phyloP scores from a whole-genome alignment of 1,140 invertebrate species.

The Dolichoris vasculosae region DNA sequence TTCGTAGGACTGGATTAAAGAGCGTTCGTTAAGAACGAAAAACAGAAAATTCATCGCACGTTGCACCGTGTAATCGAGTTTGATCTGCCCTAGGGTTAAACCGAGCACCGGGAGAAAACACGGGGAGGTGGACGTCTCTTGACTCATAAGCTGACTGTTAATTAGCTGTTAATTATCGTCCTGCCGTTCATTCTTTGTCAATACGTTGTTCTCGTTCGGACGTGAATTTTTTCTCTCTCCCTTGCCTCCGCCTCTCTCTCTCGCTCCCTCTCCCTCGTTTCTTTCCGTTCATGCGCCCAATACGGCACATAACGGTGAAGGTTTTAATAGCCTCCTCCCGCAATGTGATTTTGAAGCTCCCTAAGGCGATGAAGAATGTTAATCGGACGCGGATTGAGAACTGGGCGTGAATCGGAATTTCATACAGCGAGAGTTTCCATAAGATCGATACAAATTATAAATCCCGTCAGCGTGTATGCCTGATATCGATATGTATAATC shows the following conservation, averaged over 20 bases:
- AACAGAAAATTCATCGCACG: neutral
- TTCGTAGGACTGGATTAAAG: neutral
- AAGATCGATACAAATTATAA: conserved; percentile 50
- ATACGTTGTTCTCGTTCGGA: conserved; percentile 31
- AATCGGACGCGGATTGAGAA: conserved; percentile 42
- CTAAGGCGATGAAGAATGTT: conserved; percentile 46
- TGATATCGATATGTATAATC: conserved; percentile 22
- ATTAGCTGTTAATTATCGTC: conserved; percentile 65
- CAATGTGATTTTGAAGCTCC: conserved; percentile 37
- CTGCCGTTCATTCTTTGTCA: conserved; percentile 47
- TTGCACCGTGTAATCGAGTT: conserved; percentile 22
- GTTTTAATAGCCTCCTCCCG: conserved; percentile 47
- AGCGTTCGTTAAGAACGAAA: conserved; percentile 11
- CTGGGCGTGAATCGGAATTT: conserved; percentile 45
- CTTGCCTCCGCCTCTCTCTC: neutral
- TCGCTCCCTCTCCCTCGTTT: neutral
- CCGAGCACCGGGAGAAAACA: neutral
- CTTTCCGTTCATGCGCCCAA: neutral
- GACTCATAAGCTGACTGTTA: conserved; percentile 58
- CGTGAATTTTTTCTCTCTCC: neutral
- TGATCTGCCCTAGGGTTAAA: conserved; percentile 23
- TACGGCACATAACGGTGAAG: conserved; percentile 44
- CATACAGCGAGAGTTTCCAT: conserved; percentile 27
- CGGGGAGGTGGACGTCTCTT: conserved; percentile 48
- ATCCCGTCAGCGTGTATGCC: neutral